Evolutionary conservation across 2,888 invertebrate genomes (phyloP), one percentile per base, ranked within the genome.

Genomic region (Phlogophora meticulosa): DNA sequence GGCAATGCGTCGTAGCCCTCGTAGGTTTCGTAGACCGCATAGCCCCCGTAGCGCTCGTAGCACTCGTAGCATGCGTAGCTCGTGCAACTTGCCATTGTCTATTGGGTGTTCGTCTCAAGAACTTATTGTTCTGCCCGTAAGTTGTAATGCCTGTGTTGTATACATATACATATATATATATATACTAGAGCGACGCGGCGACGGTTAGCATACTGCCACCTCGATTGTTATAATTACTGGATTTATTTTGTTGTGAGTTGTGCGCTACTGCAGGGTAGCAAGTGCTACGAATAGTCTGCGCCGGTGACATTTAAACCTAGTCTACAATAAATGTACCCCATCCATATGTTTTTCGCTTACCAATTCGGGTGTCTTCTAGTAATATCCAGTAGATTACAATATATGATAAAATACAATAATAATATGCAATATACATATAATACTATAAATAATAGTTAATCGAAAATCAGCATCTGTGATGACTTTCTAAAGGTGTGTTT

Each of bases 81-180:
- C n/a, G n/a, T n/a, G n/a, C n/a, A n/a, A n/a, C n/a, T n/a, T n/a
- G n/a, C n/a, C n/a, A 24, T 28, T 38, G 24, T 49, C 38, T 11
- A 22, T 22, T 46, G 42, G n/a, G 34, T 49, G 32, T 62, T 64
- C 63, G 62, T 59, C 40, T 49, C 42, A n/a, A 49, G 24, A 64
- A 40, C 7, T 49, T 17, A 32, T 46, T 48, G 59, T 59, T 53
- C 22, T 34, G 7, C 34, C n/a, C 20, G 28, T 15, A 10, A 34
- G 20, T n/a, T 52, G 22, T 22, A 13, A 13, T 1, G n/a, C 32
- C 5, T 15, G 36, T 28, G 20, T 34, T 46, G 34, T 42, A 28
- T n/a, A n/a, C n/a, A n/a, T n/a, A 28, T 28, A 5, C 5, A 28
- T 28, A 28, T 28, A 4, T 28, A 5, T 28, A 28, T 36, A 2